A percentile compares a stretch with the other conserved stretches of the same genome.
These are phyloP conservation scores for Enteromius fasciolatus DNA, from an alignment of 2,797 vertebrate genomes.

Conservation along the genomic window DNA sequence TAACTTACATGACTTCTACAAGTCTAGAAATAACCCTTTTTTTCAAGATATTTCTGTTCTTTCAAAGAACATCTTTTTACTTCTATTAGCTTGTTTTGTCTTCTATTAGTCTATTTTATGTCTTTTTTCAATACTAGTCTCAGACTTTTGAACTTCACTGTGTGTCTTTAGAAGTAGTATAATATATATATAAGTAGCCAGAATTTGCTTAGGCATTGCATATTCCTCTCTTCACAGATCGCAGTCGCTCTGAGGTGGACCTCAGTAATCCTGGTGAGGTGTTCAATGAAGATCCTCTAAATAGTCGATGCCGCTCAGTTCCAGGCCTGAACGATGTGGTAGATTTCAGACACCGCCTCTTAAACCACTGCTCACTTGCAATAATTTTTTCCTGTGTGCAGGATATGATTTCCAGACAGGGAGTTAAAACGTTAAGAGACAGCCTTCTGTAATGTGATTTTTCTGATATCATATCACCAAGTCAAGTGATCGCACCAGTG, in stretches of 20 bases:
- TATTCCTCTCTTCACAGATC: constrained; percentile 75
- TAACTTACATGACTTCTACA: not conserved
- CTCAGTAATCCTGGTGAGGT: constrained; percentile 83
- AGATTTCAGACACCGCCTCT: constrained; percentile 26
- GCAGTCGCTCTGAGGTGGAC: constrained; percentile 89
- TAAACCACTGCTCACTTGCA: constrained; percentile 22
- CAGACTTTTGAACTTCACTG: constrained; percentile 4
- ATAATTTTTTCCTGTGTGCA: not conserved
- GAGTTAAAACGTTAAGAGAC: constrained; percentile 29
- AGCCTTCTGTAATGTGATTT: constrained; percentile 16
- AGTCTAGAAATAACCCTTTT: not conserved
- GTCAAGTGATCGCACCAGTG: constrained; percentile 26
- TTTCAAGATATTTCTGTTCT: not conserved
- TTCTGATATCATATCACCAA: not conserved
- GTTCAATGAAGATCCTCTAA: constrained; percentile 81
- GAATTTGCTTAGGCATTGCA: not conserved
- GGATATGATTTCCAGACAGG: constrained; percentile 10
- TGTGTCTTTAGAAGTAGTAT: constrained; percentile 5
- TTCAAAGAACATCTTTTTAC: not conserved
- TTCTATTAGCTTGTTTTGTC: constrained; percentile 1
- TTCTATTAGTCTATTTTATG: not conserved
- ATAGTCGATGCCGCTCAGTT: constrained; percentile 86
- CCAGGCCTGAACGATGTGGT: constrained; percentile 88
- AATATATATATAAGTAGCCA: not conserved
- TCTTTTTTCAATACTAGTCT: not conserved